These are phyloP conservation scores for Petrocephalus schoutedeni DNA, from an alignment of 2,797 vertebrate species.

Conservation along the genomic window DNA sequence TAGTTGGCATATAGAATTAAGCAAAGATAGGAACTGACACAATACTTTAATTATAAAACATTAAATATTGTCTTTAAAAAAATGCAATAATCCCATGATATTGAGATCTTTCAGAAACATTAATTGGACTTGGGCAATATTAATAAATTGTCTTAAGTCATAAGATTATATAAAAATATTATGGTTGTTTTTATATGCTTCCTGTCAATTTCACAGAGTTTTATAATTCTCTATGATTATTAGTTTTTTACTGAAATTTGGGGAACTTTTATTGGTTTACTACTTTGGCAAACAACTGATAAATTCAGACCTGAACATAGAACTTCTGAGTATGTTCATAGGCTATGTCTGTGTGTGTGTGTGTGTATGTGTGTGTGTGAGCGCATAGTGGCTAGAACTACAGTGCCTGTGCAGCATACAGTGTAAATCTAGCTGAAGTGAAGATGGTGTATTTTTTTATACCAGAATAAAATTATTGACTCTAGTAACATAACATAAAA, in stretches of 20 bases:
- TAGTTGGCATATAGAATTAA: constrained; percentile 24
- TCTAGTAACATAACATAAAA: background rate
- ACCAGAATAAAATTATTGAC: background rate
- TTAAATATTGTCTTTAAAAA: constrained; percentile 20
- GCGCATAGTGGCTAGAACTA: background rate
- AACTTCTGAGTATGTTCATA: background rate
- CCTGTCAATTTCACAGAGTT: constrained; percentile 17
- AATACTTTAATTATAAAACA: constrained; percentile 27
- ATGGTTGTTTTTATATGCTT: constrained; percentile 10
- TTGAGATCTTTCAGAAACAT: constrained; percentile 16
- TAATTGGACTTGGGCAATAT: constrained; percentile 20
- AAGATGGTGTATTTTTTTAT: background rate
- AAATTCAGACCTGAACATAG: background rate
- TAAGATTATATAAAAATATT: background rate
- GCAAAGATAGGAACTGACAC: constrained; percentile 24
- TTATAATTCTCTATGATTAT: background rate
- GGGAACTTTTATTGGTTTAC: background rate
- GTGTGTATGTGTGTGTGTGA: too few species aligned
- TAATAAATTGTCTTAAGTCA: constrained; percentile 17
- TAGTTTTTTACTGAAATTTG: background rate
- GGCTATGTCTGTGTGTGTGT: too few species aligned
- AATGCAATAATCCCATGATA: constrained; percentile 16
- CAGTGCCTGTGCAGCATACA: background rate
- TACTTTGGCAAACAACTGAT: background rate
- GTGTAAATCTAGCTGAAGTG: background rate